phyloP scores from a whole-genome alignment of 2,888 invertebrate species.

The Cephus rjabovi region DNA sequence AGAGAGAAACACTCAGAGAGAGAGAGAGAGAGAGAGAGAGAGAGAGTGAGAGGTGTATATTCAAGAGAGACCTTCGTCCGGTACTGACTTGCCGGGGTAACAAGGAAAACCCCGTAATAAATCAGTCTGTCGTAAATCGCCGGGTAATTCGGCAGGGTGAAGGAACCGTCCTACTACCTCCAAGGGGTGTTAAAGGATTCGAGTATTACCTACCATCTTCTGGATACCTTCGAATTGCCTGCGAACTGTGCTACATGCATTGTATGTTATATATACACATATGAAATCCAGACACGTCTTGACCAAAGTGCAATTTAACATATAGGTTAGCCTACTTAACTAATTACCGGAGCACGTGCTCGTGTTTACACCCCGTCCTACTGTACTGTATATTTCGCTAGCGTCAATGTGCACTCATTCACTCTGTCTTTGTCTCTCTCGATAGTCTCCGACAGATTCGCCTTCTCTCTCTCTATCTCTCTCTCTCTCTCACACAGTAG shows the following conservation, averaged over 20 bases:
- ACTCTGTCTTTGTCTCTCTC: constrained; percentile 23
- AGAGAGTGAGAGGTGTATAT: not conserved
- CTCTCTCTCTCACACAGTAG: constrained; percentile 18
- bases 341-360: constrained; percentile 43
- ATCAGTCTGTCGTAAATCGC: constrained; percentile 46
- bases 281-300: not conserved
- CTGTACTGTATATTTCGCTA: not conserved
- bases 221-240: not conserved
- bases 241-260: not conserved
- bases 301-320: constrained; percentile 18
- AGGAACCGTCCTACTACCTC: not conserved
- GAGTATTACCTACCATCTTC: not conserved
- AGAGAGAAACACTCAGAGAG: not conserved
- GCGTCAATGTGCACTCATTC: constrained; percentile 11
- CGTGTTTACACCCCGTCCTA: constrained; percentile 37
- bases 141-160: constrained; percentile 36
- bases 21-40: no score
- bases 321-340: constrained; percentile 37
- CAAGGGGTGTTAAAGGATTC: not conserved
- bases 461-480: constrained; percentile 24
- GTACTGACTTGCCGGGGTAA: not conserved
- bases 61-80: not conserved
- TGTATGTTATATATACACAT: no score
- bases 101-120: constrained; percentile 35
- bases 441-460: constrained; percentile 5